Evolutionary conservation across 2,113 vertebrate species (phyloP).

Genomic region (Cathartes aura): DNA sequence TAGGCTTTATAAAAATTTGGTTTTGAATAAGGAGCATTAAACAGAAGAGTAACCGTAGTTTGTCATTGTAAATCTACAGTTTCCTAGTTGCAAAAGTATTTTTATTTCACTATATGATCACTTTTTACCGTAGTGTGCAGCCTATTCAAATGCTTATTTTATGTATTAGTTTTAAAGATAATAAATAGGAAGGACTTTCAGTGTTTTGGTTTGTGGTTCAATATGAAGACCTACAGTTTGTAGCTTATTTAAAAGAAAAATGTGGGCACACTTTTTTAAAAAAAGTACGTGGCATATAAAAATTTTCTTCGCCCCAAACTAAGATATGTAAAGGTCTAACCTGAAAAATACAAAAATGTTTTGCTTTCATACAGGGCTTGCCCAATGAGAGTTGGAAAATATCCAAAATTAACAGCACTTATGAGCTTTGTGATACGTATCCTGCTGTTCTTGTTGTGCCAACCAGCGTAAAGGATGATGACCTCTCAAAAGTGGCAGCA

Average conservation of each 20-base stretch:
- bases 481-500: constrained; percentile 86
- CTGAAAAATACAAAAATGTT: not conserved
- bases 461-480: constrained; percentile 90
- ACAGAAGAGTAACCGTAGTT: not conserved
- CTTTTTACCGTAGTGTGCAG: not conserved
- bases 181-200: not conserved
- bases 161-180: not conserved
- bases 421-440: constrained; percentile 95
- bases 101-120: not conserved
- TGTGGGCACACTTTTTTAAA: accelerated
- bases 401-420: constrained; percentile 90
- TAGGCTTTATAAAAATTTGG: not conserved
- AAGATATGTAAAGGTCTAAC: not conserved
- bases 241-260: not conserved
- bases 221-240: not conserved
- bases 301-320: not conserved
- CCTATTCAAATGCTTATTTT: not conserved
- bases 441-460: constrained; percentile 91
- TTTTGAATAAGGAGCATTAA: not conserved
- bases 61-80: not conserved
- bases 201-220: not conserved
- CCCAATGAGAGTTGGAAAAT: constrained; percentile 98
- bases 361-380: constrained; percentile 82
- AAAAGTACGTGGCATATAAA: not conserved
- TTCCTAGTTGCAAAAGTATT: not conserved